Base-by-base conservation (phyloP, 2,888 invertebrate species). In the Drosophila imparisetae region DNA sequence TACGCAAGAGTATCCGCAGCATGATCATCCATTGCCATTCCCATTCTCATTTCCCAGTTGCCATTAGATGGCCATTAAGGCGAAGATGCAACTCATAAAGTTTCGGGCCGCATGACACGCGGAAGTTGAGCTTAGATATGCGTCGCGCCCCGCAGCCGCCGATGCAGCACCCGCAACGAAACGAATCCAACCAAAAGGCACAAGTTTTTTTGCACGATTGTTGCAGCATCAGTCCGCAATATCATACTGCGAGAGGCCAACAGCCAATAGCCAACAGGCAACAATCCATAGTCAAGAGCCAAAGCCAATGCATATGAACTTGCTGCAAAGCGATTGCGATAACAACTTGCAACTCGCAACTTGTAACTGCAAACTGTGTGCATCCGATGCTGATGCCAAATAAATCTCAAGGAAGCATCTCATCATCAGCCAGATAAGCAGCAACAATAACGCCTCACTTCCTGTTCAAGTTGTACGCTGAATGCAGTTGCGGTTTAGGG, bases 351-450 rank as follows among this genome's bases (percentile, higher is more conserved):
- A n/a, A 30, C 27, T 55, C 48, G 59, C 59, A 34, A 45, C 54
- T 40, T 40, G 54, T 55, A 65, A 50, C 53, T 18, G 50, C 78
- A 59, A 66, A 49, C 53, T 61, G 32, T 66, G 52, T 75, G 80
- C 78, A 82, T 78, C 79, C 72, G 78, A 78, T 78, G 80, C 72
- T 57, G 83, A 83, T 85, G 85, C 80, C 77, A 81, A 85, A 90
- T 88, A 83, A 89, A 91, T 92, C 91, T 91, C 92, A 92, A 91
- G 92, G 91, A 91, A 92, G 91, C 91, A 83, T 80, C 90, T 82
- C 67, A 67, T 67, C 67, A 67, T 67, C 62, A 50, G 73, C 73
- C 72, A 72, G 89, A 90, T 85, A 90, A 88, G 89, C 89, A 53
- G 66, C 89, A 82, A 83, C 86, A 86, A 89, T 89, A 86, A 72